Evolutionary conservation across 2,888 invertebrate genomes (phyloP).

Genomic region (Scrobipalpa atriplicella): DNA sequence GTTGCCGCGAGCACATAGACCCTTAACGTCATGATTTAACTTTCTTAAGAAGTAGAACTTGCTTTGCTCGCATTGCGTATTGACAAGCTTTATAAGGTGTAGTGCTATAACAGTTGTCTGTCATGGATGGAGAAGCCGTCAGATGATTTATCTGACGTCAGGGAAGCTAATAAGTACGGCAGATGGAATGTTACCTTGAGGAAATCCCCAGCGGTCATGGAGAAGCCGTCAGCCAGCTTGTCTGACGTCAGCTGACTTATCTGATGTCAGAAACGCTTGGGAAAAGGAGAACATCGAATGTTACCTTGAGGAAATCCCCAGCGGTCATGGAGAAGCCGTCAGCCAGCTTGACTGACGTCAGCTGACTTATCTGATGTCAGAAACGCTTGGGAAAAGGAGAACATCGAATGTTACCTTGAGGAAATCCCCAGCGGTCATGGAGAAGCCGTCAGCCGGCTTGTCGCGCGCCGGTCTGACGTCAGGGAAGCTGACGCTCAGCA

Average conservation of each 20-base stretch:
- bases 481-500: conserved; percentile 90
- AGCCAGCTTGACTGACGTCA: conserved; percentile 85
- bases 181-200: conserved; percentile 85
- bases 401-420: conserved; percentile 85
- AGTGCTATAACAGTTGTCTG: too few relatives aligned
- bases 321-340: conserved; percentile 96
- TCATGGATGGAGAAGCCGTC: too few relatives aligned
- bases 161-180: too few relatives aligned
- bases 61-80: too few relatives aligned
- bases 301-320: conserved; percentile 97
- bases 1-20: too few relatives aligned
- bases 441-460: conserved; percentile 86
- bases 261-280: too few relatives aligned
- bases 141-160: too few relatives aligned
- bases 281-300: too few relatives aligned
- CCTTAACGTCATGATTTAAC: too few relatives aligned
- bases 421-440: conserved; percentile 99
- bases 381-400: background rate
- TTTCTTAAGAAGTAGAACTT: too few relatives aligned
- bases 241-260: conserved; percentile 86
- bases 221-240: conserved; percentile 86
- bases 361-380: conserved; percentile 74
- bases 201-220: conserved; percentile 99
- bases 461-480: conserved; percentile 90
- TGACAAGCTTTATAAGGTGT: too few relatives aligned